Conservation (phyloP, 2,888 invertebrate genomes). For the Molorchus minor region DNA sequence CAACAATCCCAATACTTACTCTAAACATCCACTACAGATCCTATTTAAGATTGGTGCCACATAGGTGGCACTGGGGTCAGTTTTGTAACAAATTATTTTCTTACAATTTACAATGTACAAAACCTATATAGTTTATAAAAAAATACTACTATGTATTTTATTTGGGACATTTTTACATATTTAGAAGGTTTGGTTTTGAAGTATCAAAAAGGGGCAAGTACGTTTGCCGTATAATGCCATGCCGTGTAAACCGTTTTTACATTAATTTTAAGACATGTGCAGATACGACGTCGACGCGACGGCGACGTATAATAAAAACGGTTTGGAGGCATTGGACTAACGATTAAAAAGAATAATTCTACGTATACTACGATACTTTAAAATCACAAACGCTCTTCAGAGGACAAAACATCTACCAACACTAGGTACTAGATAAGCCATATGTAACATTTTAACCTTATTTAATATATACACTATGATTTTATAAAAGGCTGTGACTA, state of each 20-base stretch:
- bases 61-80: constrained; percentile 13
- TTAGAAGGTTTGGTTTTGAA: constrained; percentile 41
- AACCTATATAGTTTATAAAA: constrained; percentile 60
- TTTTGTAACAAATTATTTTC: constrained; percentile 37
- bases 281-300: too few relatives aligned
- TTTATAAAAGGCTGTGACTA: too few relatives aligned
- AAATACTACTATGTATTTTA: constrained; percentile 57
- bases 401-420: constrained; percentile 45
- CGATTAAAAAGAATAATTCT: constrained; percentile 25
- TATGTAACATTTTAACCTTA: constrained; percentile 42
- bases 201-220: constrained; percentile 40
- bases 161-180: constrained; percentile 34
- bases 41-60: constrained; percentile 16
- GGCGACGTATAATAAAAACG: too few relatives aligned
- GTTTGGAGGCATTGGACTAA: constrained; percentile 5
- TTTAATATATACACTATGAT: constrained; percentile 52
- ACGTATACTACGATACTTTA: constrained; percentile 28
- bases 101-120: constrained; percentile 63
- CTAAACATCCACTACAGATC: constrained; percentile 43
- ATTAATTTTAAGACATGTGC: too few relatives aligned
- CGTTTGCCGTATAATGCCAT: constrained; percentile 33
- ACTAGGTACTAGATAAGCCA: constrained; percentile 35
- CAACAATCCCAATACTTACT: constrained; percentile 42
- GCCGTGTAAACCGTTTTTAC: background rate
- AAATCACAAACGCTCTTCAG: constrained; percentile 49